Base-by-base conservation (phyloP, 2,113 vertebrate species). In the Dasypus novemcinctus region DNA sequence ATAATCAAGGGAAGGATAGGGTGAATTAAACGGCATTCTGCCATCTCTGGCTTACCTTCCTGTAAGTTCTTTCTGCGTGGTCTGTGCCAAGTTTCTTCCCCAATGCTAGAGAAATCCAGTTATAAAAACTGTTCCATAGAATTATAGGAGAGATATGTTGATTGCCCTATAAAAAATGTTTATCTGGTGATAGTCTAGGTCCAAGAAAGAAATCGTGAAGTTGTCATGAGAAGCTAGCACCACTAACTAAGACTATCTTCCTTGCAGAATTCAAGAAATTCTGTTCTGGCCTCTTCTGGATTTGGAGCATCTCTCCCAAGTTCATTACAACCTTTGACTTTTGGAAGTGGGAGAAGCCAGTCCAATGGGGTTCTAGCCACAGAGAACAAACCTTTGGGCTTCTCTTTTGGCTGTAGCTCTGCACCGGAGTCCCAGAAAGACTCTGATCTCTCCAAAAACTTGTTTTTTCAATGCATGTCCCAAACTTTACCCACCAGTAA, bases 381-480 rank as follows among this genome's bases (percentile, higher is more conserved):
- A 97, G 99, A 99, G 95, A 98, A 96, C 95, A 99, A 99, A 94
- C 93, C 99, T 90, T 98, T 99, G 97, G 99, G 99, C 90, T 99
- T 99, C 95, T 96, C 99, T 87, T 99, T 99, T 98, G 98, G 98
- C n/a, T 98, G 98, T 93, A 97, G 97, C 91, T 98, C 98, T 97
- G 95, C 97, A 88, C 98, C 98, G 74, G 99, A 99, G 85, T 90
- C 98, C 96, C 98, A 98, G 84, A 99, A 99, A 97, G 99, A 99
- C 96, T 97, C 98, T 90, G 98, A 98, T 97, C 86, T 98, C 20
- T 99, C 99, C 52, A 99, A 99, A 98, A 99, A 99, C 98, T 98
- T 99, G 95, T 99, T 99, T 99, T 99, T 99, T 98, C 99, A 99
- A 89, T 99, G 99, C 97, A 99, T 99, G 99, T 99, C 99, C 78